Conservation (phyloP, 2,797 vertebrate species). For the Bradypodion ventrale region DNA sequence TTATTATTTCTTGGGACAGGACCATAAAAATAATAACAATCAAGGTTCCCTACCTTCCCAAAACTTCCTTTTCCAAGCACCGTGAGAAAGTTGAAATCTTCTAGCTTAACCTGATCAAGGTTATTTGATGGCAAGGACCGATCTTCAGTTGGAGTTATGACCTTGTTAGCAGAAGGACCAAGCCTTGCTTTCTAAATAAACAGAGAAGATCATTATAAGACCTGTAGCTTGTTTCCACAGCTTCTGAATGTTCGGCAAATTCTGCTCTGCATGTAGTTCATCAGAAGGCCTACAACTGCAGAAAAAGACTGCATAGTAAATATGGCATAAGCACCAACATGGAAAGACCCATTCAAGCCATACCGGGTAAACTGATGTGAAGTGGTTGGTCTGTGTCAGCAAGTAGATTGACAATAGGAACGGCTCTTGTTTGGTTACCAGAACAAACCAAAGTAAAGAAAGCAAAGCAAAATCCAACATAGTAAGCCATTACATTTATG, state of each 20-base stretch:
- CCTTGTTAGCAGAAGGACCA: constrained; percentile 91
- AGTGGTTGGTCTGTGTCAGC: constrained; percentile 15
- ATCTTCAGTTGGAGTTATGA: constrained; percentile 90
- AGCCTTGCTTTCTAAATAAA: constrained; percentile 92
- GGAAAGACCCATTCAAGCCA: constrained; percentile 51
- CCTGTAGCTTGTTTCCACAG: background rate
- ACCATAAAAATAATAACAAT: too few species aligned
- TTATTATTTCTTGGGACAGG: background rate
- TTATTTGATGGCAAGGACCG: constrained; percentile 87
- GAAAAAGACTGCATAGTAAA: constrained; percentile 35
- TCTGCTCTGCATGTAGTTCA: background rate
- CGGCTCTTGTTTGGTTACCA: background rate
- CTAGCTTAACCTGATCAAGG: constrained; percentile 89
- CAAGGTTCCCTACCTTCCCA: constrained; percentile 90
- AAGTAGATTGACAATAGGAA: constrained; percentile 35
- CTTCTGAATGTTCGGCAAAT: background rate
- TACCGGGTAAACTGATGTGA: background rate
- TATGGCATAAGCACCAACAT: constrained; percentile 39
- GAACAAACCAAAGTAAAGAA: constrained; percentile 26
- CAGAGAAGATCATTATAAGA: constrained; percentile 56
- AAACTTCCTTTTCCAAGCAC: constrained; percentile 98
- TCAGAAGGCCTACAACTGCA: constrained; percentile 30
- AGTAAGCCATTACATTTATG: constrained; percentile 33
- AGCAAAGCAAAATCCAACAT: background rate
- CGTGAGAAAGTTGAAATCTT: constrained; percentile 95